A percentile compares a stretch with the other conserved stretches of the same genome.
Conservation (phyloP, 1,140 invertebrate genomes). For the Globodera rostochiensis region DNA sequence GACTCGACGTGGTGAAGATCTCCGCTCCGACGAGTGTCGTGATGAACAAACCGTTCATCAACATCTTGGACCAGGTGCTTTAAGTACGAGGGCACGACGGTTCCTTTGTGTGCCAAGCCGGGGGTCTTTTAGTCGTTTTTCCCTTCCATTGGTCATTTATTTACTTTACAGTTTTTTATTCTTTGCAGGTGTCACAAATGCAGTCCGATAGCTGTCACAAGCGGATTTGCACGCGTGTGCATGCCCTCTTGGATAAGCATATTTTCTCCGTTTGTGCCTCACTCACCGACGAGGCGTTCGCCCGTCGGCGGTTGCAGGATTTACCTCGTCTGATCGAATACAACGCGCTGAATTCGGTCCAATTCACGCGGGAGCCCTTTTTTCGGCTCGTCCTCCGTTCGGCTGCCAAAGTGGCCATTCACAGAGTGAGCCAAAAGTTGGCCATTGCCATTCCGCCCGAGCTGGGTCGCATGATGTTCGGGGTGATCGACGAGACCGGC, state of each 20-base stretch:
- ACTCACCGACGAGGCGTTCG: slow-evolving; percentile 45
- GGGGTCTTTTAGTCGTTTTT: too few relatives aligned
- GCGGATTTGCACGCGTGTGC: slow-evolving; percentile 47
- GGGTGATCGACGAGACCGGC: slow-evolving; percentile 66
- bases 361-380: slow-evolving; percentile 65
- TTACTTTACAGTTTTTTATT: background rate
- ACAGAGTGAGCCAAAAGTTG: slow-evolving; percentile 44
- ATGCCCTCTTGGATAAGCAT: slow-evolving; percentile 54
- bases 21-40: slow-evolving; percentile 66
- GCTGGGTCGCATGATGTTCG: slow-evolving; percentile 66
- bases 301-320: slow-evolving; percentile 49
- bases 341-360: slow-evolving; percentile 29
- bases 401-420: slow-evolving; percentile 50
- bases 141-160: too few relatives aligned
- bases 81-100: too few relatives aligned
- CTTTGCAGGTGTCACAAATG: slow-evolving; percentile 49
- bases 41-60: slow-evolving; percentile 65
- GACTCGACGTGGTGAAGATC: slow-evolving; percentile 65
- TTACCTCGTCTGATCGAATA: slow-evolving; percentile 54
- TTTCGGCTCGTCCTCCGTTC: slow-evolving; percentile 60
- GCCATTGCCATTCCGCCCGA: slow-evolving; percentile 61
- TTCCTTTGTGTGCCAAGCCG: too few relatives aligned
- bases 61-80: slow-evolving; percentile 64
- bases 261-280: slow-evolving; percentile 37
- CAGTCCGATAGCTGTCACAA: slow-evolving; percentile 38